Percentiles rank a stretch among this genome's conserved stretches.
Conservation (phyloP, 2,888 invertebrate genomes). For the Eledone cirrhosa region DNA sequence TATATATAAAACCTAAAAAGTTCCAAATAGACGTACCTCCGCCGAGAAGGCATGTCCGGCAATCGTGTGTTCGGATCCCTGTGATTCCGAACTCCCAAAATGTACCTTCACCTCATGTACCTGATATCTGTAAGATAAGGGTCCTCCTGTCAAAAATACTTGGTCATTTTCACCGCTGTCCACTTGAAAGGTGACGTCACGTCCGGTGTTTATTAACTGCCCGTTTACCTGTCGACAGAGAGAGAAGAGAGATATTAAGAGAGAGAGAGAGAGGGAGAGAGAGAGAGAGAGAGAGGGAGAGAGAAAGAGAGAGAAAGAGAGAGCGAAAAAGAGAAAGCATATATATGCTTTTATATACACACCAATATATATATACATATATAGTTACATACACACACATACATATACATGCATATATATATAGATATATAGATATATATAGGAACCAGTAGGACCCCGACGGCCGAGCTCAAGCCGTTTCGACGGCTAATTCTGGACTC, state of each 20-base stretch:
- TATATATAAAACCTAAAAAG: no score
- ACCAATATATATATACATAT: no score
- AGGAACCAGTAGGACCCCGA: no score
- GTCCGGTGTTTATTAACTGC: slow-evolving; percentile 89
- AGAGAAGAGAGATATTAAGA: background rate
- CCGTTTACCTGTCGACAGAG: slow-evolving; percentile 82
- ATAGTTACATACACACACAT: no score
- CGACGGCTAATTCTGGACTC: no score
- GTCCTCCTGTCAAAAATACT: slow-evolving; percentile 95
- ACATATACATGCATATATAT: no score
- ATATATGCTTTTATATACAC: no score
- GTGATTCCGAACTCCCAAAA: slow-evolving; percentile 78
- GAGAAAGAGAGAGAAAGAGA: slow-evolving; percentile 32
- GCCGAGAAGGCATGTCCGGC: slow-evolving; percentile 96
- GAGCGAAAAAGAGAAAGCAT: background rate
- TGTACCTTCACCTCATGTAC: slow-evolving; percentile 88
- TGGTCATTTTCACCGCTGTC: slow-evolving; percentile 74
- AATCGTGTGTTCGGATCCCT: slow-evolving; percentile 96
- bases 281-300: slow-evolving; percentile 30
- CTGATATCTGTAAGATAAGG: slow-evolving; percentile 93
- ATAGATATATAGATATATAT: no score
- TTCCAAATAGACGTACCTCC: slow-evolving; percentile 79
- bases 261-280: slow-evolving; percentile 19
- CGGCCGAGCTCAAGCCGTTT: no score
- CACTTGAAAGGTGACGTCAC: slow-evolving; percentile 90